phyloP scores from a whole-genome alignment of 2,888 invertebrate species.

The Tipula lateralis region DNA sequence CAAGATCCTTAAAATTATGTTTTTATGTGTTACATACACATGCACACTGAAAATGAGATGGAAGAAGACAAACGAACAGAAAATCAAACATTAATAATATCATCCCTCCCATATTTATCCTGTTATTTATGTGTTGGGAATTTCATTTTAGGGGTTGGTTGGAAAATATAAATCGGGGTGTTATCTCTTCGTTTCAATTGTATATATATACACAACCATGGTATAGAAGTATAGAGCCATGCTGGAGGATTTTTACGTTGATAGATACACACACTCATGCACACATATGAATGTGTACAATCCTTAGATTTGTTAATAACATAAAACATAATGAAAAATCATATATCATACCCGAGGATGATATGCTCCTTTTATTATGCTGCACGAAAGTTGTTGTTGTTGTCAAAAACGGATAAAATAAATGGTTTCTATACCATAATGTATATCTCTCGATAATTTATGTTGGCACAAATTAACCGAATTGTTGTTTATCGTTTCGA shows the following conservation, averaged over 20 bases:
- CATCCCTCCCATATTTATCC: constrained; percentile 1
- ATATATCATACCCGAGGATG: neutral
- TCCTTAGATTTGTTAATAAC: neutral
- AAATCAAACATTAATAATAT: neutral
- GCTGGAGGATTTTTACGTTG: neutral
- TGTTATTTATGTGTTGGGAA: neutral
- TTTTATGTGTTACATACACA: neutral
- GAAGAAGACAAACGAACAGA: neutral
- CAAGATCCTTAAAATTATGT: neutral
- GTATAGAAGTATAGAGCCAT: neutral
- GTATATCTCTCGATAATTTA: neutral
- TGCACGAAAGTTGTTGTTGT: neutral
- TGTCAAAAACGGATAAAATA: neutral
- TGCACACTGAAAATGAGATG: neutral
- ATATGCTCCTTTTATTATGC: neutral
- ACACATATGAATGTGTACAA: neutral
- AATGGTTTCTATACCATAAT: neutral
- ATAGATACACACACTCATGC: neutral
- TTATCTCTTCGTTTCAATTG: neutral
- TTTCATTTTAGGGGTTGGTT: neutral
- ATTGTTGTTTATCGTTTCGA: neutral
- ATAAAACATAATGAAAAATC: constrained; percentile 1
- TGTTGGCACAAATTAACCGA: neutral
- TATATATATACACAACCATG: neutral
- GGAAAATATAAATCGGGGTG: neutral